phyloP scores from a whole-genome alignment of 1,140 invertebrate genomes.

The Cotesia glomerata region DNA sequence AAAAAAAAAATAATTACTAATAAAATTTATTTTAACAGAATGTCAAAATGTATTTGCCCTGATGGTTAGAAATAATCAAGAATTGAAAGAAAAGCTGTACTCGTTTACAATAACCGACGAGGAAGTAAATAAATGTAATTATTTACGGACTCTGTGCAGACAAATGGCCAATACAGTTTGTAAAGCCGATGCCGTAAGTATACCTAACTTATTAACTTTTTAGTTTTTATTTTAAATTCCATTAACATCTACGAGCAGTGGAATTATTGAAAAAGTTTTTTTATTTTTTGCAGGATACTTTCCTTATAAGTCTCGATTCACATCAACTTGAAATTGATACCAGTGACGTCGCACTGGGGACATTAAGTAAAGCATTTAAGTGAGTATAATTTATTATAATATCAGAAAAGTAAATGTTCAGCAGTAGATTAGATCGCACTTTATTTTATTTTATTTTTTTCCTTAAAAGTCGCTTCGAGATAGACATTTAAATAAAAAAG shows the following conservation, averaged over 20 bases:
- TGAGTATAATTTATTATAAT: conserved; percentile 51
- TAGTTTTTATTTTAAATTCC: conserved; percentile 1
- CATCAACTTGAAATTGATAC: conserved; percentile 84
- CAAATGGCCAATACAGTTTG: conserved; percentile 88
- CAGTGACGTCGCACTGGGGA: conserved; percentile 81
- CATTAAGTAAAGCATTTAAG: conserved; percentile 84
- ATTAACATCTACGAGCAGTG: too few species aligned
- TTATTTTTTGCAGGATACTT: conserved; percentile 72
- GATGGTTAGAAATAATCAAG: conserved; percentile 80
- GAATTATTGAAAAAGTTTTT: conserved; percentile 11
- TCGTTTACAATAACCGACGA: conserved; percentile 85
- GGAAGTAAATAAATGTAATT: conserved; percentile 78
- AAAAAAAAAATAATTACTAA: not conserved
- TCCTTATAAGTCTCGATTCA: conserved; percentile 76
- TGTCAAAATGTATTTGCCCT: conserved; percentile 89
- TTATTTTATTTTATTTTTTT: conserved; percentile 5
- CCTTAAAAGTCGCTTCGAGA: conserved; percentile 6
- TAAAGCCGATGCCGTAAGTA: conserved; percentile 79
- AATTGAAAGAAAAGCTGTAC: conserved; percentile 86
- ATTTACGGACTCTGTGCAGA: conserved; percentile 81
- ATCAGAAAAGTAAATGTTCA: not conserved
- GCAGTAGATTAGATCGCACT: not conserved
- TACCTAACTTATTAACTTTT: not conserved
- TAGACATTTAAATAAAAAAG: not conserved
- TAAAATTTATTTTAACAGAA: conserved; percentile 63